Evolutionary conservation across 2,113 vertebrate genomes (phyloP).

Genomic region (Hippoglossus stenolepis): DNA sequence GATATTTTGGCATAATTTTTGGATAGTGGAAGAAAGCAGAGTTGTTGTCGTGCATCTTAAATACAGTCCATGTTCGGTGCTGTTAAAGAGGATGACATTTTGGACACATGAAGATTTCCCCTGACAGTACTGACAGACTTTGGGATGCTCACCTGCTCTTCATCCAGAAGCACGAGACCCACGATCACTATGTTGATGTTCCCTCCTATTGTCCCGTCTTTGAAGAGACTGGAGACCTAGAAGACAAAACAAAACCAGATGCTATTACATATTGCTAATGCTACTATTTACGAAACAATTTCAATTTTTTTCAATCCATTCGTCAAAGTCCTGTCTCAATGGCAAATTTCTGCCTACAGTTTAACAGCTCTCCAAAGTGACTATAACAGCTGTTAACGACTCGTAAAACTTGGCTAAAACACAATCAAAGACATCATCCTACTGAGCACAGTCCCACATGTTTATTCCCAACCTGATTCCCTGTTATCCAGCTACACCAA

Average conservation of each 20-base stretch:
- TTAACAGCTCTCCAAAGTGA: neutral
- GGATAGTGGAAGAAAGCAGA: too few relatives aligned
- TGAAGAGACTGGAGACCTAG: conserved; percentile 91
- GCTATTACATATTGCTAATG: neutral
- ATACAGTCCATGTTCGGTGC: neutral
- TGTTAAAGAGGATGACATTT: neutral
- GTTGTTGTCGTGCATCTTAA: neutral
- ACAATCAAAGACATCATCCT: neutral
- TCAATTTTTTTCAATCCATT: neutral
- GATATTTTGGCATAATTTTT: too few relatives aligned
- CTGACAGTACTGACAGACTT: neutral
- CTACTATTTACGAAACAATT: neutral
- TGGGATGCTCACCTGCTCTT: conserved; percentile 86
- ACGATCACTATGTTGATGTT: conserved; percentile 92
- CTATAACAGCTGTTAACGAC: neutral
- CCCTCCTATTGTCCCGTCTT: conserved; percentile 91
- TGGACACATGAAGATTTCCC: neutral
- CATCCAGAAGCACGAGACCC: conserved; percentile 89
- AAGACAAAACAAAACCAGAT: conserved; percentile 26
- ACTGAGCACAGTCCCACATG: neutral
- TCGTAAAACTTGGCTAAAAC: neutral
- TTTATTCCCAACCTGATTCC: conserved; percentile 3
- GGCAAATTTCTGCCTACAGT: neutral
- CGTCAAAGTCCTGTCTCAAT: neutral
- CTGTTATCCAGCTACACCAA: neutral